phyloP scores from a whole-genome alignment of 2,797 vertebrate species.

The Valencia hispanica region DNA sequence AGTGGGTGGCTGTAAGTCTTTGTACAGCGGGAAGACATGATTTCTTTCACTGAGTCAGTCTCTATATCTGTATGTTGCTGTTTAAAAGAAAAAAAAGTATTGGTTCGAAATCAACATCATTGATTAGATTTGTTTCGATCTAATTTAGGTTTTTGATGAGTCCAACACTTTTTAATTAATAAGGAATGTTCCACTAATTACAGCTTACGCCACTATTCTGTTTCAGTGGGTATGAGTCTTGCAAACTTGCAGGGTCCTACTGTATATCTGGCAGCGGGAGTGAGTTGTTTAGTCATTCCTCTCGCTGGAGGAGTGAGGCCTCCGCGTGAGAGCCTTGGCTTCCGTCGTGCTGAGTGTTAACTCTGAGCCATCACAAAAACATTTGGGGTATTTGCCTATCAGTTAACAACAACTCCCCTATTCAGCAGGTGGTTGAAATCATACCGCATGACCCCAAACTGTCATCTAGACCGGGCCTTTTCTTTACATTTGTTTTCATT shows the following conservation, averaged over 20 bases:
- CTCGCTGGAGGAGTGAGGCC: conserved; percentile 73
- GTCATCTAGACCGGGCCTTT: conserved; percentile 31
- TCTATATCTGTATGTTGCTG: not conserved
- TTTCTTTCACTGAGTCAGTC: not conserved
- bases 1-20: not conserved
- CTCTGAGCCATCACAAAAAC: conserved; percentile 64
- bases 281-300: conserved; percentile 77
- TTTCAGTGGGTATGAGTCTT: too few relatives aligned
- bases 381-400: conserved; percentile 61
- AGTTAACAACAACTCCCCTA: conserved; percentile 31
- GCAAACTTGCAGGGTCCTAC: conserved; percentile 19
- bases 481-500: conserved; percentile 16
- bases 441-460: conserved; percentile 40
- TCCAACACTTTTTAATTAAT: conserved; percentile 7
- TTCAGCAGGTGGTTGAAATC: conserved; percentile 61
- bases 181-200: conserved; percentile 11
- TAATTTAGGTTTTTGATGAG: not conserved
- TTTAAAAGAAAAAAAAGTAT: not conserved
- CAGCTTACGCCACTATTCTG: conserved; percentile 10
- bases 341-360: conserved; percentile 63
- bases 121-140: not conserved
- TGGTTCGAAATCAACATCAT: not conserved
- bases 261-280: conserved; percentile 63
- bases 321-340: conserved; percentile 52
- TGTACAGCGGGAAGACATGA: not conserved